Percentiles rank a stretch among this genome's conserved stretches.
Evolutionary conservation across 2,113 vertebrate species (phyloP).

Genomic region (Sinosuthora webbiana): DNA sequence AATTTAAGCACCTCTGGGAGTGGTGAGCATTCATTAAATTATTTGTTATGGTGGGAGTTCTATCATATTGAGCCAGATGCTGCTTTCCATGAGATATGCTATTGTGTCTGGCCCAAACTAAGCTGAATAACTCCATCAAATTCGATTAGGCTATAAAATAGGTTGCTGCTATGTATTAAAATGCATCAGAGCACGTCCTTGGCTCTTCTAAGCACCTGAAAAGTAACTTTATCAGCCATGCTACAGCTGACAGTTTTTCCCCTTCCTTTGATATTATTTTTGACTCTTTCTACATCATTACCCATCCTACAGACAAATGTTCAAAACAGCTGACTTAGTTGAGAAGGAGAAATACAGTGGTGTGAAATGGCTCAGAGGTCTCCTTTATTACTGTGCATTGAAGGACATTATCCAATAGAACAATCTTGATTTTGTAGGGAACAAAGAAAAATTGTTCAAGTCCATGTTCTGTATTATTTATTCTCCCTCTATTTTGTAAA

Average conservation of each 20-base stretch:
- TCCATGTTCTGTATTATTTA: not conserved
- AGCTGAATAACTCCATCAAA: conserved; percentile 26
- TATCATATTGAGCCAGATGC: conserved; percentile 32
- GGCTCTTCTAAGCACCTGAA: conserved; percentile 11
- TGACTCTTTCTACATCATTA: conserved; percentile 29
- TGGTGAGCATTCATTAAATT: conserved; percentile 2
- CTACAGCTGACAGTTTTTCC: not conserved
- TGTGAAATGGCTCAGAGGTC: not conserved
- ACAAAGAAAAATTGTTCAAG: not conserved
- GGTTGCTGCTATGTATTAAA: conserved; percentile 14
- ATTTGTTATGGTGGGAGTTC: conserved; percentile 20
- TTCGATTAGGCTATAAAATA: conserved; percentile 21
- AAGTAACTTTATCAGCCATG: conserved; percentile 16
- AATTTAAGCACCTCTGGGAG: conserved; percentile 35
- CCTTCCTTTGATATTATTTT: not conserved
- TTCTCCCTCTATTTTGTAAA: not conserved
- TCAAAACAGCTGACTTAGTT: not conserved
- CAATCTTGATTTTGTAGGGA: not conserved
- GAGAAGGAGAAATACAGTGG: not conserved
- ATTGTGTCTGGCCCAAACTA: not conserved
- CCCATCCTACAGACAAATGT: not conserved
- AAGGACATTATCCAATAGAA: not conserved
- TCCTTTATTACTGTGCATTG: not conserved
- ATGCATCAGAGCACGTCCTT: not conserved
- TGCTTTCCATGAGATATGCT: not conserved